These are phyloP conservation scores for Carassius gibelio DNA, from an alignment of 2,113 vertebrate genomes.

Conservation along the genomic window DNA sequence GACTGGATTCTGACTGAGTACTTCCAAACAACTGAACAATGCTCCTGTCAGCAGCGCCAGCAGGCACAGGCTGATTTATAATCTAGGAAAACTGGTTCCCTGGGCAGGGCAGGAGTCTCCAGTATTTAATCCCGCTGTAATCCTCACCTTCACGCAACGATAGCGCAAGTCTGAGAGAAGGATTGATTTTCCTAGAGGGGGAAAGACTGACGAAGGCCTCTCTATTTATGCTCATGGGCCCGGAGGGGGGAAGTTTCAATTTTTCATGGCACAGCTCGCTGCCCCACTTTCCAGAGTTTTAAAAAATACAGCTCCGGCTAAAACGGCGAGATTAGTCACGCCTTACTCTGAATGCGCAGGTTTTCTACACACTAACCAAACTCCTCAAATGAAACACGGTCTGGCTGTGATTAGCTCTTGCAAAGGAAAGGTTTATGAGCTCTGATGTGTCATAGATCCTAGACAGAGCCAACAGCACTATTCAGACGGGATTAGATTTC, in stretches of 20 bases:
- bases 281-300: slow-evolving; percentile 42
- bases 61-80: neutral
- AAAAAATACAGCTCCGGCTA: slow-evolving; percentile 22
- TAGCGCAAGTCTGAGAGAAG: neutral
- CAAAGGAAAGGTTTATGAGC: slow-evolving; percentile 18
- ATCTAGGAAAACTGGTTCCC: slow-evolving; percentile 34
- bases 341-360: slow-evolving; percentile 18
- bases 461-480: neutral
- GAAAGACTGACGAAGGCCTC: slow-evolving; percentile 19
- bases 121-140: slow-evolving; percentile 11
- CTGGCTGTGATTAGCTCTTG: slow-evolving; percentile 28
- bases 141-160: slow-evolving; percentile 7
- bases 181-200: slow-evolving; percentile 1
- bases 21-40: slow-evolving; percentile 2
- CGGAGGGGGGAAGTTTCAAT: slow-evolving; percentile 38
- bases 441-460: slow-evolving; percentile 28
- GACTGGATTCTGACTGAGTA: slow-evolving; percentile 17
- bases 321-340: slow-evolving; percentile 46
- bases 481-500: slow-evolving; percentile 6
- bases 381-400: slow-evolving; percentile 5
- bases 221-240: slow-evolving; percentile 35
- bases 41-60: neutral
- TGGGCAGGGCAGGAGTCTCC: slow-evolving; percentile 14
- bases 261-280: slow-evolving; percentile 44
- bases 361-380: neutral